Percentiles rank a stretch among this genome's conserved stretches.
Conservation (phyloP, 1,140 invertebrate species). For the Galleria mellonella region DNA sequence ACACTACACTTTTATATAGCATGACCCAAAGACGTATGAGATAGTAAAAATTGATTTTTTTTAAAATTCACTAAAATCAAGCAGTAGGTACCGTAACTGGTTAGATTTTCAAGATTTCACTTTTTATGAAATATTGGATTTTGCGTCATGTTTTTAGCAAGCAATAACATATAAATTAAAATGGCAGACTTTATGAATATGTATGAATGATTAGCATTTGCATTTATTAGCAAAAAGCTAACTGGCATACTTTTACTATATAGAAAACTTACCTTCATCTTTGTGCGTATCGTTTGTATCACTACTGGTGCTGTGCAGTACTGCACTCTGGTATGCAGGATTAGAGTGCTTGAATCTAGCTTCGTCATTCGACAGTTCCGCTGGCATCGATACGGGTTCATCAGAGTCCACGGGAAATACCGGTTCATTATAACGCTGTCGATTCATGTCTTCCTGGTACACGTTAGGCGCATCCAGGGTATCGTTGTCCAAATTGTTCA, state of each 20-base stretch:
- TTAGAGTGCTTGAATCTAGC: constrained; percentile 80
- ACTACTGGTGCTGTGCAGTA: constrained; percentile 74
- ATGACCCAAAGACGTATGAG: too few species aligned
- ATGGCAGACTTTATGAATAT: too few species aligned
- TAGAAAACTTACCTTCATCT: constrained; percentile 52
- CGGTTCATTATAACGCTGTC: constrained; percentile 38
- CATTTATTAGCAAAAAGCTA: neutral
- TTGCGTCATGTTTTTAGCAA: too few species aligned
- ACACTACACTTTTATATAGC: too few species aligned
- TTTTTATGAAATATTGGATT: too few species aligned
- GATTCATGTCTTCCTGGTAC: constrained; percentile 59
- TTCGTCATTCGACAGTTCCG: constrained; percentile 61
- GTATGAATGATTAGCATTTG: neutral
- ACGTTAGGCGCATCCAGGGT: constrained; percentile 76
- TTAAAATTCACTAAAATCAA: too few species aligned
- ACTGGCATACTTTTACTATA: neutral
- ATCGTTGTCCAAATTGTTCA: constrained; percentile 78
- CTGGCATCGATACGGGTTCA: constrained; percentile 71
- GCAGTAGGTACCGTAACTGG: too few species aligned
- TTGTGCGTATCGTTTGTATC: constrained; percentile 47
- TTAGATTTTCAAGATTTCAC: too few species aligned
- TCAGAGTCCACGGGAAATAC: constrained; percentile 55
- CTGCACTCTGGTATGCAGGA: constrained; percentile 83
- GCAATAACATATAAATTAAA: too few species aligned
- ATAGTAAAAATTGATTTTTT: too few species aligned